Percentiles rank a stretch among this genome's conserved stretches.
phyloP scores from a whole-genome alignment of 2,797 vertebrate genomes.

The Moxostoma hubbsi region DNA sequence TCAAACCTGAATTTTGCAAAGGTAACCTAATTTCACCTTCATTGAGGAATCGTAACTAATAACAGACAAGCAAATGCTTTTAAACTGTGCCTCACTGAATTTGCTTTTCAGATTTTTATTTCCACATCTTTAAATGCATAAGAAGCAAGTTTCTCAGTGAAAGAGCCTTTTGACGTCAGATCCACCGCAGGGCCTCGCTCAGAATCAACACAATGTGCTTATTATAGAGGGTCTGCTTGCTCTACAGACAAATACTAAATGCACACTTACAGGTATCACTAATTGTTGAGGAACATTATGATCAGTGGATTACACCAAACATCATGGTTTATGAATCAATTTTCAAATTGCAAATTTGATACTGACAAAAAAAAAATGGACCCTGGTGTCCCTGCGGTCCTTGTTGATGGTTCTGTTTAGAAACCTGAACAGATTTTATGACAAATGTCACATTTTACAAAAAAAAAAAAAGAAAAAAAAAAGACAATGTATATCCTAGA shows the following conservation, averaged over 20 bases:
- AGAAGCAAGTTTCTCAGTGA: conserved; percentile 39
- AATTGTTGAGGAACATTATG: neutral
- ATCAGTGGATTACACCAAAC: neutral
- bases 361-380: neutral
- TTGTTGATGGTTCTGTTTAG: neutral
- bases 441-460: neutral
- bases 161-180: conserved; percentile 49
- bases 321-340: neutral
- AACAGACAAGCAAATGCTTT: conserved; percentile 18
- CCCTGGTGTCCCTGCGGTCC: neutral
- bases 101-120: conserved; percentile 30
- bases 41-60: neutral
- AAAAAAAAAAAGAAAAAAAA: too few species aligned
- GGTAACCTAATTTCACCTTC: neutral
- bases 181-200: conserved; percentile 30
- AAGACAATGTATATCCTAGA: neutral
- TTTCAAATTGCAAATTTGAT: conserved; percentile 5
- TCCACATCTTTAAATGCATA: conserved; percentile 37
- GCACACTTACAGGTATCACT: neutral
- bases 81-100: conserved; percentile 16
- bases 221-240: conserved; percentile 29
- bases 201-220: conserved; percentile 46
- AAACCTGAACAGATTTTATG: too few species aligned
- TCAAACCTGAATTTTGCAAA: neutral
- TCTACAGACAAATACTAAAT: conserved; percentile 18